phyloP scores from a whole-genome alignment of 2,113 vertebrate species.

The Takifugu flavidus region DNA sequence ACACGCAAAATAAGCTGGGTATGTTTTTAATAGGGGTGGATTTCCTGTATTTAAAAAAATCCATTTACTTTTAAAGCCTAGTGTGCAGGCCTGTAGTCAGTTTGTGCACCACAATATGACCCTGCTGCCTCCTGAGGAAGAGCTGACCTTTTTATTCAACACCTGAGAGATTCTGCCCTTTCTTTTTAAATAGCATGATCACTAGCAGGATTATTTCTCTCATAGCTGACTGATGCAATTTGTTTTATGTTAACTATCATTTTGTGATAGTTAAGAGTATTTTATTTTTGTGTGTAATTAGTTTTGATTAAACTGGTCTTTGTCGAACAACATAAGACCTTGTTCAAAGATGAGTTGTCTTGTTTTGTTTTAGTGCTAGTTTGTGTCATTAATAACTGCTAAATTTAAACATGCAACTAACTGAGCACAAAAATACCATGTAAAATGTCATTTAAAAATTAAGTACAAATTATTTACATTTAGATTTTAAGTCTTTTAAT shows the following conservation, averaged over 20 bases:
- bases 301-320: constrained; percentile 78
- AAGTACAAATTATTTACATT: no score
- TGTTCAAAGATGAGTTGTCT: constrained; percentile 31
- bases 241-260: constrained; percentile 77
- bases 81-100: constrained; percentile 63
- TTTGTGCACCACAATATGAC: constrained; percentile 39
- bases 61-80: constrained; percentile 59
- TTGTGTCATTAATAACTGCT: no score
- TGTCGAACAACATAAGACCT: constrained; percentile 71
- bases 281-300: constrained; percentile 81
- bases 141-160: constrained; percentile 43
- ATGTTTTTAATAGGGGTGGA: constrained; percentile 44
- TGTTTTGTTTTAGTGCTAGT: background rate
- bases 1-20: constrained; percentile 54
- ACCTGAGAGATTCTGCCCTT: constrained; percentile 51
- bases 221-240: constrained; percentile 79
- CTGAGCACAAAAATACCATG: no score
- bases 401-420: no score
- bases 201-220: constrained; percentile 71
- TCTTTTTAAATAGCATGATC: constrained; percentile 63
- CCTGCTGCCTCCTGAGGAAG: constrained; percentile 45
- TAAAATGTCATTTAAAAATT: no score
- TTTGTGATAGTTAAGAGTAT: constrained; percentile 74
- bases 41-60: constrained; percentile 44
- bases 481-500: no score